phyloP scores from a whole-genome alignment of 2,113 vertebrate species.

The Hyperopisus bebe region DNA sequence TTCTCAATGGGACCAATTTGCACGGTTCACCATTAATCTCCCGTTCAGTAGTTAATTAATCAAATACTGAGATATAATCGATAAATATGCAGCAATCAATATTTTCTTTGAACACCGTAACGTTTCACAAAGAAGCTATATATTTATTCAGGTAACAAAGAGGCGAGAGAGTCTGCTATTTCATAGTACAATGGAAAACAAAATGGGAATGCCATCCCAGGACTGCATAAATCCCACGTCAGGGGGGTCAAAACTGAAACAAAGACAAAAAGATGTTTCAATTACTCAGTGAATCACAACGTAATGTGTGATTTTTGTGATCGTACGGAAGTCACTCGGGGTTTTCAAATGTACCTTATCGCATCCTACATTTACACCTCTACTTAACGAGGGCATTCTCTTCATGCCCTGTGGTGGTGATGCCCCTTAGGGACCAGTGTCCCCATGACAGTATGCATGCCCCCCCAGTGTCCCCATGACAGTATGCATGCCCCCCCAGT shows the following conservation, averaged over 20 bases:
- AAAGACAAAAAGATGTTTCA: neutral
- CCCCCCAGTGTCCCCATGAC: too few species aligned
- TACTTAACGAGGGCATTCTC: neutral
- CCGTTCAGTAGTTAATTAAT: neutral
- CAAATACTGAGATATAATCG: neutral
- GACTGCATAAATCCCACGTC: neutral
- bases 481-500: too few species aligned
- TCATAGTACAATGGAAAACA: neutral
- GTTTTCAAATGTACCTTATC: neutral
- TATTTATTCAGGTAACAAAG: neutral
- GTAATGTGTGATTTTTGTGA: neutral
- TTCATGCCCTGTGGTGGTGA: neutral
- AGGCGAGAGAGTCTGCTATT: neutral
- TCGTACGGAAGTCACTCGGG: neutral
- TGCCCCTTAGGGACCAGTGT: neutral
- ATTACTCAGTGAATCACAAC: neutral
- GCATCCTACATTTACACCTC: neutral
- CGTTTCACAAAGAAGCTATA: neutral
- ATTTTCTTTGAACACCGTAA: neutral
- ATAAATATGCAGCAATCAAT: conserved; percentile 8
- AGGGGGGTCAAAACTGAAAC: neutral
- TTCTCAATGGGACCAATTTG: conserved; percentile 16
- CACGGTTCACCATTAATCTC: neutral
- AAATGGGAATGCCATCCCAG: neutral
- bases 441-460: neutral